A percentile compares a stretch with the other conserved stretches of the same genome.
phyloP scores from a whole-genome alignment of 1,140 invertebrate species.

The Drosophila insularis region DNA sequence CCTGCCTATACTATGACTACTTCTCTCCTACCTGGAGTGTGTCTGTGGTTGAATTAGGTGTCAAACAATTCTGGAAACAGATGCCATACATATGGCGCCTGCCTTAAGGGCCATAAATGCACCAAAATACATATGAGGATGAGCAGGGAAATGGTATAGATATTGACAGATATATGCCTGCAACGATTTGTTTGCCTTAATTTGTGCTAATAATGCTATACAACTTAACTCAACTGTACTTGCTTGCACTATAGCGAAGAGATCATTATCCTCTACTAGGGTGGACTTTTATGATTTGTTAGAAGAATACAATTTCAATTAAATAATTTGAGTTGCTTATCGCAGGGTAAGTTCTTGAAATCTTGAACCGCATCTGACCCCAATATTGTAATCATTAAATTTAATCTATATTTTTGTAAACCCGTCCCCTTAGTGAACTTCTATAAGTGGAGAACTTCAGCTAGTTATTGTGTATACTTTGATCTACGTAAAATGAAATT shows the following conservation, averaged over 20 bases:
- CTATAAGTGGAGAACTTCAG: too few relatives aligned
- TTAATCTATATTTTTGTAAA: too few relatives aligned
- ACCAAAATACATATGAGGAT: constrained; percentile 32
- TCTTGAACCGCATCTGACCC: too few relatives aligned
- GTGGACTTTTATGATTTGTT: neutral
- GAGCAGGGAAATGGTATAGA: neutral
- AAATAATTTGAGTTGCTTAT: neutral
- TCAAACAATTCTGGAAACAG: constrained; percentile 34
- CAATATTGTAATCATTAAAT: too few relatives aligned
- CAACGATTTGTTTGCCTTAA: neutral
- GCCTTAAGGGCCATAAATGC: constrained; percentile 29
- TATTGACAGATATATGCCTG: constrained; percentile 15
- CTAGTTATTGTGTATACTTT: too few relatives aligned
- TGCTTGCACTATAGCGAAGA: neutral
- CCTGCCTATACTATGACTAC: constrained; percentile 29
- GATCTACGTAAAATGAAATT: too few relatives aligned
- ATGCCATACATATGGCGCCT: constrained; percentile 51
- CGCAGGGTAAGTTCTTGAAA: too few relatives aligned
- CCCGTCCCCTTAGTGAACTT: too few relatives aligned
- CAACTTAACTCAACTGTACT: neutral
- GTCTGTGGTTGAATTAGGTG: constrained; percentile 39
- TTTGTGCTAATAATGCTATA: constrained; percentile 1
- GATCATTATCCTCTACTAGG: neutral
- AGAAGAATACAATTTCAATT: neutral
- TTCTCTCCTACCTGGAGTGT: constrained; percentile 23